Base-by-base conservation (phyloP, 1,140 invertebrate genomes). In the Drosophila subobscura region DNA sequence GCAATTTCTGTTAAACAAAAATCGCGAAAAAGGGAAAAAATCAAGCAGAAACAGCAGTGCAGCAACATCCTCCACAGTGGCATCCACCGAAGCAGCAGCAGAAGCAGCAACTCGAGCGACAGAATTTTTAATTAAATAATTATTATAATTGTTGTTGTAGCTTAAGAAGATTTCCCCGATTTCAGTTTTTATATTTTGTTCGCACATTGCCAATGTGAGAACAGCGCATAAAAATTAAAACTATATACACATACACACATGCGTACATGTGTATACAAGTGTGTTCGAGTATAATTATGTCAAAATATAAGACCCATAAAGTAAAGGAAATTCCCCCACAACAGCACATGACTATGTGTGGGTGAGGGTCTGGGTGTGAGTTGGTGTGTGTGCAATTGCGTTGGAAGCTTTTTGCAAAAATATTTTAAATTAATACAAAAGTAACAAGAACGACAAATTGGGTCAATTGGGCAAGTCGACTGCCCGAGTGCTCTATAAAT, bases 61-160 rank as follows among this genome's bases (percentile, higher is more conserved):
- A 41, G 57, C 47, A 37, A 52, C 42, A 20, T 37, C 33, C 33
- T 37, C 33, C 33, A 33, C 29, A 33, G 7, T 33, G 29, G 7
- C 8, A 8, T 8, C 8, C 2, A 42, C 42, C 0, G 16, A 46
- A 66, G 33, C 65, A 10, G n/a, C 42, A 41, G 33, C 25, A 44
- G 50, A 27, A 55, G 59, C 42, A 41, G 1, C 42, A 54, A 55
- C 63, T 68, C 63, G 44, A 65, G 70, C 71, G 71, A 65, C 70
- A 74, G 70, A 49, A 72, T 84, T 84, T 84, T 84, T 84, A 84
- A 84, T 84, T 79, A 84, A 84, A 85, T 84, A 85, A 84, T 84
- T 83, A 83, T 83, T 72, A 68, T 85, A 84, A 84, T 85, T 84
- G 80, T 83, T 84, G 75, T 67, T 79, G 79, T 72, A 65, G 80